Evolutionary conservation across 2,888 invertebrate genomes (phyloP).

Genomic region (Eledona agricola): DNA sequence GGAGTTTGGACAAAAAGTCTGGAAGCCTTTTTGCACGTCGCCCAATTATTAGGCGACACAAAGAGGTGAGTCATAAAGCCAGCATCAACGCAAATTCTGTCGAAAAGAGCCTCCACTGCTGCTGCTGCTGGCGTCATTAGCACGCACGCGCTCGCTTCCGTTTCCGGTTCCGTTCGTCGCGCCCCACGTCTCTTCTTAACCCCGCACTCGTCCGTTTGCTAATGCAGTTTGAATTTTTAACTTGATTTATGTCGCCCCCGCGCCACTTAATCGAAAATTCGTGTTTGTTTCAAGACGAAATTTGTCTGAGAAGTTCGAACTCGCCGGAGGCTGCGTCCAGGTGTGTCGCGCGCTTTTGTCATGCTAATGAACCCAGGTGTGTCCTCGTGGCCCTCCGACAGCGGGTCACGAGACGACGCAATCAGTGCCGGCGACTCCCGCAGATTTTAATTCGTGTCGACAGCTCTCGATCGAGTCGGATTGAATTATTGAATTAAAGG

Average conservation of each 20-base stretch:
- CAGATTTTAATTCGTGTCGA: too few relatives aligned
- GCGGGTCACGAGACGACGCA: too few relatives aligned
- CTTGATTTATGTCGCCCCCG: constrained; percentile 56
- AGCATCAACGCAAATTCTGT: constrained; percentile 31
- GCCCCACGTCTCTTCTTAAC: constrained; percentile 50
- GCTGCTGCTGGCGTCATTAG: constrained; percentile 57
- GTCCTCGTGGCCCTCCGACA: too few relatives aligned
- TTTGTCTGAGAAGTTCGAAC: constrained; percentile 48
- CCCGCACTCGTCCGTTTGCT: constrained; percentile 42
- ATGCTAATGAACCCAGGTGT: too few relatives aligned
- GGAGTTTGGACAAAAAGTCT: too few relatives aligned
- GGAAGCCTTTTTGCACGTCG: too few relatives aligned
- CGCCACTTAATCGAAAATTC: constrained; percentile 56
- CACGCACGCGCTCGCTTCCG: constrained; percentile 62
- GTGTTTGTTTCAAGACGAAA: constrained; percentile 54
- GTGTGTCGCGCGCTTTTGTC: too few relatives aligned
- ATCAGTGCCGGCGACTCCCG: too few relatives aligned
- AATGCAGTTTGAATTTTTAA: constrained; percentile 60
- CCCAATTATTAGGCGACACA: not conserved
- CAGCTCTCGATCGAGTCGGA: not conserved
- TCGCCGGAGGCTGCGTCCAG: too few relatives aligned
- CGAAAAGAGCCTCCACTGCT: constrained; percentile 41
- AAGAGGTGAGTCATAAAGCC: constrained; percentile 27
- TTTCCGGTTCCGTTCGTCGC: constrained; percentile 59
- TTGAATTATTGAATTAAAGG: constrained; percentile 3